Evolutionary conservation across 2,113 vertebrate genomes (phyloP).

Genomic region (Mormoops blainvillei): DNA sequence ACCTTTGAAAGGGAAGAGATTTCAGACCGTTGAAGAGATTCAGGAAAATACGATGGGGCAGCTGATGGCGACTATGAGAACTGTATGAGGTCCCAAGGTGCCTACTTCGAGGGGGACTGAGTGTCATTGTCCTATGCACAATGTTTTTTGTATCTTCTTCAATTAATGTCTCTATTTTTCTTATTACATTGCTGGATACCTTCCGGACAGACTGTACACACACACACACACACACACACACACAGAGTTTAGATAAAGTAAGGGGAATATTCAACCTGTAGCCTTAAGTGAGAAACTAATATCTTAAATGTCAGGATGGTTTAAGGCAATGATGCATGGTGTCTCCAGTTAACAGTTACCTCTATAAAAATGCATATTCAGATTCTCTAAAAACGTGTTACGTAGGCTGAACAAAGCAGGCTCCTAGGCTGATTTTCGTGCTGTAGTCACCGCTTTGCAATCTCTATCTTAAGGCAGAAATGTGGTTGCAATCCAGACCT

Average conservation of each 20-base stretch:
- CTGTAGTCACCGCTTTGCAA: not conserved
- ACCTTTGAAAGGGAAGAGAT: too few species aligned
- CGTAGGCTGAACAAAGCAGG: not conserved
- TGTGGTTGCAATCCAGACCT: not conserved
- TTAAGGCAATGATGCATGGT: slow-evolving; percentile 20
- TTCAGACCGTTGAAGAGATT: too few species aligned
- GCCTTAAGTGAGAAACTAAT: not conserved
- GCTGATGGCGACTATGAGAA: too few species aligned
- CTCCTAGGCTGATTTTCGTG: not conserved
- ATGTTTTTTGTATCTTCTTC: too few species aligned
- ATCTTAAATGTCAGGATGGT: not conserved
- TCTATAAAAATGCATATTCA: slow-evolving; percentile 3
- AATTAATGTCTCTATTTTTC: too few species aligned
- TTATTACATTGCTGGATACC: too few species aligned
- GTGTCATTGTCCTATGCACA: too few species aligned
- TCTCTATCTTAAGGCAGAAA: not conserved
- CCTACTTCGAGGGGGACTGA: too few species aligned
- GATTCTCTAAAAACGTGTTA: slow-evolving; percentile 2
- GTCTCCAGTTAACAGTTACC: not conserved
- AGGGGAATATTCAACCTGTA: not conserved
- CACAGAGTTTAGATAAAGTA: not conserved
- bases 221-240: not conserved
- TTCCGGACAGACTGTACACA: too few species aligned
- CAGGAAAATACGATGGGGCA: too few species aligned
- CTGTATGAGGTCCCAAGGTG: too few species aligned